These are phyloP conservation scores for Pseudococcus viburni DNA, from an alignment of 2,888 invertebrate genomes.

Conservation along the genomic window DNA sequence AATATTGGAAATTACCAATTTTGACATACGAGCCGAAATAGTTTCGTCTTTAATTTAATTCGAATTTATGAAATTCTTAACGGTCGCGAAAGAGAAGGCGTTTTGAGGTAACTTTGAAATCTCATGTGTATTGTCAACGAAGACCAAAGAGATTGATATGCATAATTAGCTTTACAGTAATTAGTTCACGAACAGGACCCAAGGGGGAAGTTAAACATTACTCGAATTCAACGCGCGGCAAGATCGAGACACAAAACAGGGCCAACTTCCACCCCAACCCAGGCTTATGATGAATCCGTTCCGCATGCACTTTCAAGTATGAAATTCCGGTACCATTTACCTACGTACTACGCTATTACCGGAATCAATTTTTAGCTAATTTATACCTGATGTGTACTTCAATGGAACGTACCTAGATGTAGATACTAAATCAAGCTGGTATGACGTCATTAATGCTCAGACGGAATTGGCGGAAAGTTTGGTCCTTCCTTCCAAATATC, in stretches of 20 bases:
- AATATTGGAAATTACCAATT: constrained; percentile 20
- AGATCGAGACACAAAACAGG: constrained; percentile 14
- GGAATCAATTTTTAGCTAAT: too few species aligned
- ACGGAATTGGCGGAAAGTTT: too few species aligned
- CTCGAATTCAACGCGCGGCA: neutral
- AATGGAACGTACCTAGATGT: too few species aligned
- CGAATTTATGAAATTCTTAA: constrained; percentile 54
- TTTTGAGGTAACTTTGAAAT: constrained; percentile 22
- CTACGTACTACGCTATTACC: too few species aligned
- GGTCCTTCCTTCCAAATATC: too few species aligned
- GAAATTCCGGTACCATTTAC: neutral
- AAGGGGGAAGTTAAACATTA: constrained; percentile 34
- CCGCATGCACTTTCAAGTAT: neutral
- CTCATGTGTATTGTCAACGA: constrained; percentile 54
- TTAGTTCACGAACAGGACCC: constrained; percentile 40
- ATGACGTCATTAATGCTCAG: too few species aligned
- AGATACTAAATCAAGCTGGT: too few species aligned
- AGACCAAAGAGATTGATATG: constrained; percentile 46
- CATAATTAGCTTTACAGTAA: constrained; percentile 41
- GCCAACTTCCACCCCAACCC: neutral
- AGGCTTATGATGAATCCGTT: too few species aligned
- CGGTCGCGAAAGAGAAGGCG: constrained; percentile 1
- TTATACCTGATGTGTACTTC: too few species aligned
- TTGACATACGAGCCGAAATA: neutral
- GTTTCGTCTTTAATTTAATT: constrained; percentile 32